Evolutionary conservation across 2,113 vertebrate genomes (phyloP), one percentile per base, ranked within the genome.

Genomic region (Rhea pennata): DNA sequence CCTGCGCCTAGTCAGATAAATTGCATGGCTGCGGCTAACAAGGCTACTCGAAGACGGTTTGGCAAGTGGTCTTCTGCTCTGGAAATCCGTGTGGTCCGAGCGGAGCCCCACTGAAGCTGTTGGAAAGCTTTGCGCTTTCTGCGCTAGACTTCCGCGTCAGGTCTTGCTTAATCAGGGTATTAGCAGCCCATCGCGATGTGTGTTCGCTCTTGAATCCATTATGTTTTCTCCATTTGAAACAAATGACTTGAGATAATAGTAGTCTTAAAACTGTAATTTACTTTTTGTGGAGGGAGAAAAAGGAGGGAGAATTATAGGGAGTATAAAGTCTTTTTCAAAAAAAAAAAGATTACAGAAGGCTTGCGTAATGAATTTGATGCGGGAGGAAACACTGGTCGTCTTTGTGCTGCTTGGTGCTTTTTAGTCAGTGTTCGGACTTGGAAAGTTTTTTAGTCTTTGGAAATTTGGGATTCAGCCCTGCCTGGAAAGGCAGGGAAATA

Each of bases 211-310:
- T 1, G 0, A 85, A 88, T 91, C 87, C 27, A 1, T 91, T 87
- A 83, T 58, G 26, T 80, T 95, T 96, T 74, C 85, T 51, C 61
- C 65, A 48, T 93, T 93, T 88, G 80, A 96, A 95, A 91, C 78
- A 96, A 96, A 92, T 88, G 26, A 77, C 84, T 97, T 95, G 88
- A 95, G 96, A 91, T 88, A 96, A 95, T 93, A 92, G 76, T 73
- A 90, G 94, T 88, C 84, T 96, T 96, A 95, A 93, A 96, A 95
- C 92, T 93, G 95, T 96, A 94, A 97, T 96, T 97, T 97, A 90
- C 90, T 91, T 92, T 91, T 90, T 84, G 83, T 74, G 79, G 93
- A 88, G 51, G 73, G 93, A 33, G 73, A 58, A 22, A 59, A 44
- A 9, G 73, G 73, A 58, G 73, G 54, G 54, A 56, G 94, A 96